Percentiles rank a stretch among this genome's conserved stretches.
Evolutionary conservation across 2,888 invertebrate genomes (phyloP).

Genomic region (Chirona hameri): DNA sequence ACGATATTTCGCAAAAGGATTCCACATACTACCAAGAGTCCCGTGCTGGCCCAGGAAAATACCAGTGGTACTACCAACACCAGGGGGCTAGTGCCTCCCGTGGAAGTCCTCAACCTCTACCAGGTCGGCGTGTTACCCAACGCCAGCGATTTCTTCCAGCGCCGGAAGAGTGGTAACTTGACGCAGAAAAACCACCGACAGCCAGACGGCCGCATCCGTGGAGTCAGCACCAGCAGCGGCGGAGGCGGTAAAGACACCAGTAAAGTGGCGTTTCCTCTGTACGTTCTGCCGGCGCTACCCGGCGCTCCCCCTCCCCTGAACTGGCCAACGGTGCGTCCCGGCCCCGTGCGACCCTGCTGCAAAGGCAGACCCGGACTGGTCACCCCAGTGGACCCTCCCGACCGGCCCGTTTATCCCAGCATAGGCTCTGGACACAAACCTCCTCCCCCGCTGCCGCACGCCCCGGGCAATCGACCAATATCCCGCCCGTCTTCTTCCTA

Average conservation of each 20-base stretch:
- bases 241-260: too few species aligned
- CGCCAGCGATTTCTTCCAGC: background rate
- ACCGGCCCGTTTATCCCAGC: background rate
- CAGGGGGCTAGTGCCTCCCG: background rate
- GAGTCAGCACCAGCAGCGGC: too few species aligned
- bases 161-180: background rate
- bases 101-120: background rate
- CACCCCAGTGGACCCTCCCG: background rate
- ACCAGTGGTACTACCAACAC: background rate
- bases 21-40: background rate
- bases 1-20: background rate
- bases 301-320: background rate
- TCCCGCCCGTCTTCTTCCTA: background rate
- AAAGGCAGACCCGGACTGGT: background rate
- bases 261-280: background rate
- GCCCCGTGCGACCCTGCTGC: background rate
- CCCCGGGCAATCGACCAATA: background rate
- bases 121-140: background rate
- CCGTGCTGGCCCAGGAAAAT: background rate
- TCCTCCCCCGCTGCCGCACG: background rate
- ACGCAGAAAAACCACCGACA: background rate
- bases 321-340: background rate
- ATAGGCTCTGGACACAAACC: background rate
- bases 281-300: background rate
- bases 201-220: background rate